A percentile compares a stretch with the other conserved stretches of the same genome.
Evolutionary conservation across 2,888 invertebrate genomes (phyloP).

Genomic region (Trissonchulus latispiculum): DNA sequence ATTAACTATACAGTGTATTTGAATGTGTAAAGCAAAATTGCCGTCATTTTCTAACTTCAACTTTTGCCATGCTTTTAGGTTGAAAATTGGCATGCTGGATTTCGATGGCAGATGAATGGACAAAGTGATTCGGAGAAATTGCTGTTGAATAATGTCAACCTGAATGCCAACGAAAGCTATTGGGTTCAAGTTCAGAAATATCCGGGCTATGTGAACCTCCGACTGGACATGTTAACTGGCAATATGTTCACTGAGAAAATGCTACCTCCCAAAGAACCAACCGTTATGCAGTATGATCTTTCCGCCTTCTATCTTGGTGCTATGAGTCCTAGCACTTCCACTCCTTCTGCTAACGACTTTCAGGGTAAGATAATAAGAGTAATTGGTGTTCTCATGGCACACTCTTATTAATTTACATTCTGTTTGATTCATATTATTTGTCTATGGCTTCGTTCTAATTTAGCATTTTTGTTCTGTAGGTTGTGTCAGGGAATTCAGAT

Average conservation of each 20-base stretch:
- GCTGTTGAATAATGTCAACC: conserved; percentile 14
- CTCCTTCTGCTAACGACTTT: not conserved
- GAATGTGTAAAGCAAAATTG: too few species aligned
- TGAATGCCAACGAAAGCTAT: conserved; percentile 35
- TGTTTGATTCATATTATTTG: too few species aligned
- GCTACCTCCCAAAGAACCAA: conserved; percentile 11
- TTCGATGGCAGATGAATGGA: not conserved
- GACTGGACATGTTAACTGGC: conserved; percentile 28
- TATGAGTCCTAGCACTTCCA: not conserved
- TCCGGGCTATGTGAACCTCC: conserved; percentile 26
- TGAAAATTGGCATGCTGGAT: not conserved
- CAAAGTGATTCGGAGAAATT: not conserved
- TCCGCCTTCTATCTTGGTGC: conserved; percentile 19
- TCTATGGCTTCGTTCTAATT: too few species aligned
- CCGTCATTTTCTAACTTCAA: too few species aligned
- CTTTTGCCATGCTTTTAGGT: not conserved
- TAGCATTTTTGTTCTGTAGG: too few species aligned
- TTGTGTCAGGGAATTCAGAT: conserved; percentile 68
- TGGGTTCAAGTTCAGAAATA: conserved; percentile 35
- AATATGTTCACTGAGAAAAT: conserved; percentile 26
- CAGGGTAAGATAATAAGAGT: conserved; percentile 14
- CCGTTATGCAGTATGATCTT: conserved; percentile 18
- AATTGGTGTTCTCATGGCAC: too few species aligned
- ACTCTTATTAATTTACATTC: too few species aligned
- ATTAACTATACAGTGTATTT: too few species aligned